Evolutionary conservation across 2,888 invertebrate genomes (phyloP).

Genomic region (Colletes collaris): DNA sequence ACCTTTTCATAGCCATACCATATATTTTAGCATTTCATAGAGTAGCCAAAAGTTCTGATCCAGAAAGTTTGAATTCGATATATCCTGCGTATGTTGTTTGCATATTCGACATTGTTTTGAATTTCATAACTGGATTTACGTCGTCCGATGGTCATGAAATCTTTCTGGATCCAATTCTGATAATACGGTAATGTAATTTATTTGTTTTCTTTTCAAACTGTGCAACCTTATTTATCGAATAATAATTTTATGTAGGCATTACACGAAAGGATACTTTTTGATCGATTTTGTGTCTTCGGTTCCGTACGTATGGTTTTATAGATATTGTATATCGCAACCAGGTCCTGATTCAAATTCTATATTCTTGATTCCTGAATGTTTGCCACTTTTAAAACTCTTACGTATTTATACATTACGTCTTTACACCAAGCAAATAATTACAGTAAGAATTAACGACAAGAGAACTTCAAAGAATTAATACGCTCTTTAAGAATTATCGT

Average conservation of each 20-base stretch:
- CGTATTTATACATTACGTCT: constrained; percentile 69
- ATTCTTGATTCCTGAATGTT: constrained; percentile 68
- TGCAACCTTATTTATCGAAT: not conserved
- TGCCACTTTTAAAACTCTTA: constrained; percentile 73
- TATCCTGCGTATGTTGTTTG: constrained; percentile 70
- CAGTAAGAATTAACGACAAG: constrained; percentile 56
- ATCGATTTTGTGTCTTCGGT: constrained; percentile 78
- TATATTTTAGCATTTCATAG: constrained; percentile 70
- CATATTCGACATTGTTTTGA: constrained; percentile 74
- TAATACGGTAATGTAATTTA: constrained; percentile 64
- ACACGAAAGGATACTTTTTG: constrained; percentile 76
- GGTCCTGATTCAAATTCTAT: constrained; percentile 63
- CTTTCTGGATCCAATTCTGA: constrained; percentile 69
- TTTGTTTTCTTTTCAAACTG: not conserved
- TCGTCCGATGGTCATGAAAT: constrained; percentile 72
- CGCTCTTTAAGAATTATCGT: not conserved
- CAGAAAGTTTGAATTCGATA: constrained; percentile 51
- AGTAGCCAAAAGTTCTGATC: constrained; percentile 54
- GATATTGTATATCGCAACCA: constrained; percentile 51
- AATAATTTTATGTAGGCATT: constrained; percentile 74
- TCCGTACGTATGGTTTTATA: constrained; percentile 73
- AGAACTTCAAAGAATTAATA: not conserved
- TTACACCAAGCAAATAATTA: constrained; percentile 68
- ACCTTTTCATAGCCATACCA: constrained; percentile 72
- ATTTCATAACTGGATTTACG: constrained; percentile 78